Conservation (phyloP, 1,140 invertebrate genomes). For the Octopus bimaculoides region DNA sequence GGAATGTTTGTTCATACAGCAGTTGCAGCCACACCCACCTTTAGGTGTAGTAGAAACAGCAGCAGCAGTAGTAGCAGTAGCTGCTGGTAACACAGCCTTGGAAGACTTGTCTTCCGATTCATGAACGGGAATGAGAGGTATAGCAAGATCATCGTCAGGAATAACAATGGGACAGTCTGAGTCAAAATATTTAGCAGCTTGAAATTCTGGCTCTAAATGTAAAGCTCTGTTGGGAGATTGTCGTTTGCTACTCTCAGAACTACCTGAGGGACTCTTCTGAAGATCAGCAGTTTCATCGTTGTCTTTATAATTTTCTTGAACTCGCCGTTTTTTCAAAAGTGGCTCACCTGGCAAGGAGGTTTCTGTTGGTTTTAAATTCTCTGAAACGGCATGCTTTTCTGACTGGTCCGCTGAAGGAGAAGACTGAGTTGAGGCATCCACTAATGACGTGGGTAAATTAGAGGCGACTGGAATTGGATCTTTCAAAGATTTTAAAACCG, state of each 20-base stretch:
- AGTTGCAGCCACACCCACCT: neutral
- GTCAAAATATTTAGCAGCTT: constrained; percentile 9
- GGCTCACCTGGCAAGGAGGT: constrained; percentile 9
- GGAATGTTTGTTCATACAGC: constrained; percentile 1
- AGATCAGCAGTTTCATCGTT: constrained; percentile 10
- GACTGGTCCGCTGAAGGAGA: constrained; percentile 13
- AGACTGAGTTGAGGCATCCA: constrained; percentile 29
- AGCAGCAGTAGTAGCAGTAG: neutral
- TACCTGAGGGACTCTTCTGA: constrained; percentile 23
- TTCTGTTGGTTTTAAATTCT: constrained; percentile 8
- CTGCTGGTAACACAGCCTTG: neutral
- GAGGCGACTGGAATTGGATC: constrained; percentile 37
- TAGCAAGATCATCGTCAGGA: constrained; percentile 14
- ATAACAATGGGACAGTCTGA: constrained; percentile 18
- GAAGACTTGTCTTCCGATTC: neutral
- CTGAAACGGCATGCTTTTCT: neutral
- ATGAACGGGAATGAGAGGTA: neutral
- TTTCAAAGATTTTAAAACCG: constrained; percentile 42
- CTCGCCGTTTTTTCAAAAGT: constrained; percentile 13
- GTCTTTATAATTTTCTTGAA: constrained; percentile 22
- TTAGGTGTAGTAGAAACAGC: neutral
- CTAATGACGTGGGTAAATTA: constrained; percentile 16
- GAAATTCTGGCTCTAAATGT: constrained; percentile 30
- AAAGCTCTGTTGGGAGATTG: constrained; percentile 29
- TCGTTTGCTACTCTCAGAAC: constrained; percentile 14